Conservation (phyloP, 1,140 invertebrate species). For the Drosophila asahinai region DNA sequence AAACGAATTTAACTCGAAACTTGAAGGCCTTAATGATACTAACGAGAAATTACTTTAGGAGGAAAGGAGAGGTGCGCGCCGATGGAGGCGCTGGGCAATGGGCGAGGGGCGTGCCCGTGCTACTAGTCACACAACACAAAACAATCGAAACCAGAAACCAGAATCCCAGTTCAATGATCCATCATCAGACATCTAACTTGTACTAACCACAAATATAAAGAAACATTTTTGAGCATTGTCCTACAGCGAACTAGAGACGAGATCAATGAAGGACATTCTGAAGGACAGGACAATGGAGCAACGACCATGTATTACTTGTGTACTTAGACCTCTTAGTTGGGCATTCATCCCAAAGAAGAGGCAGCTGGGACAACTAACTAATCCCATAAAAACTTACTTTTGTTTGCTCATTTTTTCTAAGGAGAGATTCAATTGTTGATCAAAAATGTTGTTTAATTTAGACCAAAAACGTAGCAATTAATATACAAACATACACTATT, state of each 20-base stretch:
- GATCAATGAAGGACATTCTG: background rate
- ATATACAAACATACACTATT: conserved; percentile 50
- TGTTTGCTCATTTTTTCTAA: conserved; percentile 70
- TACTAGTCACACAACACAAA: conserved; percentile 65
- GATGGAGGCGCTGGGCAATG: conserved; percentile 15
- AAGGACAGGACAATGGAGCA: conserved; percentile 12
- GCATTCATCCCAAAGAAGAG: conserved; percentile 2
- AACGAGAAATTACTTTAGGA: conserved; percentile 71
- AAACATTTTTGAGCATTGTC: conserved; percentile 53
- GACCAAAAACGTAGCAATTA: conserved; percentile 55
- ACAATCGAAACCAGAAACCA: conserved; percentile 54
- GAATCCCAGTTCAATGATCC: conserved; percentile 64
- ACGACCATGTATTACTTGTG: conserved; percentile 73
- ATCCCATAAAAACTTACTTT: conserved; percentile 31
- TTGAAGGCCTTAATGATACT: conserved; percentile 80
- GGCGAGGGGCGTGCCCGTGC: conserved; percentile 44
- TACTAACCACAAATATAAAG: conserved; percentile 51
- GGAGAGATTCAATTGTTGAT: conserved; percentile 61
- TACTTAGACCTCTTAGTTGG: conserved; percentile 56
- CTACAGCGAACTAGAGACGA: conserved; percentile 36
- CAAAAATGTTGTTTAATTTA: conserved; percentile 75
- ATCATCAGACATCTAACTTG: conserved; percentile 46
- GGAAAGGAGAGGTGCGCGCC: conserved; percentile 32
- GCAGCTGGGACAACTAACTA: conserved; percentile 43
- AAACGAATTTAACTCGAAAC: conserved; percentile 82